Base-by-base conservation (phyloP, 2,113 vertebrate genomes). In the Ellobius talpinus region DNA sequence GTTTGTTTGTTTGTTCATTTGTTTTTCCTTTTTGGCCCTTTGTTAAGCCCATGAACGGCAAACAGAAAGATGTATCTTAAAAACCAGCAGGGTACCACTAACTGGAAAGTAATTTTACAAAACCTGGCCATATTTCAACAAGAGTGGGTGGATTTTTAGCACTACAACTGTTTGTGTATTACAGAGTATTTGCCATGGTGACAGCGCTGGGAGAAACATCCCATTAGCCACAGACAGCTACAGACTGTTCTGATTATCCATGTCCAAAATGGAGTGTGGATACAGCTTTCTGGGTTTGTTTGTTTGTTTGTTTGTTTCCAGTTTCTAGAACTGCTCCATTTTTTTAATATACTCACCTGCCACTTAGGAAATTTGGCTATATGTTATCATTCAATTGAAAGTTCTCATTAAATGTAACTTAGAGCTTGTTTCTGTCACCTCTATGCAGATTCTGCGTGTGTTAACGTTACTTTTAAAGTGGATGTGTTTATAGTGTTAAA, bases 81-180 rank as follows among this genome's bases (percentile, higher is more conserved):
- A 98, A 99, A 98, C 98, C 98, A 98, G 98, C 98, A 98, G 98
- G 98, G 98, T 98, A 98, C 95, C 87, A 86, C 94, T 97, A 87
- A 97, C 98, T 98, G 98, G 98, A 99, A 99, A 99, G 98, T 96
- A 98, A 98, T 99, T 98, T 98, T 98, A 98, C 98, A 99, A 99
- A 99, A 98, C 98, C 98, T 99, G 98, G 98, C 98, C 98, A 98
- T 99, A 98, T 98, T 99, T 99, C 98, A 99, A 98, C 98, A 98
- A 98, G 98, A 99, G 99, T 99, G 99, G 99, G 99, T 98, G 99
- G 98, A 98, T 98, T 99, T 98, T 98, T 98, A 98, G 98, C 98
- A 45, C 98, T 98, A 98, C 98, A 98, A 98, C 99, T 99, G 98
- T 99, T 99, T 99, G 98, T 99, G 98, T 99, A 98, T 99, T 99